phyloP scores from a whole-genome alignment of 2,113 vertebrate genomes.

The Procavia capensis region DNA sequence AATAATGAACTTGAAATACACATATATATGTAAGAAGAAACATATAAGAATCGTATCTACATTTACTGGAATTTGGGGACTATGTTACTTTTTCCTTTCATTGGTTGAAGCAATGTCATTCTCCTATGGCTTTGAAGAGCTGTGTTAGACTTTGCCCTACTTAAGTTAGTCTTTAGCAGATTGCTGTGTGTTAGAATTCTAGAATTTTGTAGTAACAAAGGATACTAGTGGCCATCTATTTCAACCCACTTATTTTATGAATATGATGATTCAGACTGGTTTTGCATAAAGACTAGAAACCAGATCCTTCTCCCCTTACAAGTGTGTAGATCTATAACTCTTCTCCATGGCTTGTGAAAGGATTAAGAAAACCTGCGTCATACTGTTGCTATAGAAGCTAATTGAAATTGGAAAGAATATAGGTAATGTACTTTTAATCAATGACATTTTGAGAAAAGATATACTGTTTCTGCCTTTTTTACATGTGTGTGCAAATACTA shows the following conservation, averaged over 20 bases:
- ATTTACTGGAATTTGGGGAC: conserved; percentile 5
- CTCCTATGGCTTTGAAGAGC: neutral
- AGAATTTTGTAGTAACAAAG: neutral
- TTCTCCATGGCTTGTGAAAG: neutral
- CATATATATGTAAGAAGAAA: conserved; percentile 23
- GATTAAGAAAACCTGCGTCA: neutral
- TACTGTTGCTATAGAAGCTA: neutral
- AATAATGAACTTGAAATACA: neutral
- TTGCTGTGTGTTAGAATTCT: neutral
- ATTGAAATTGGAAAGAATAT: neutral
- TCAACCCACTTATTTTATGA: neutral
- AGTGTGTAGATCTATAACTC: neutral
- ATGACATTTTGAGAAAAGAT: conserved; percentile 1
- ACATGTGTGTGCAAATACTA: neutral
- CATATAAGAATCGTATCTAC: neutral
- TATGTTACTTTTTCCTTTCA: neutral
- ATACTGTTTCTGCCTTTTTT: neutral
- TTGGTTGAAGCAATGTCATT: neutral
- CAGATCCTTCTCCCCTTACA: neutral
- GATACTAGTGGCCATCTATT: neutral
- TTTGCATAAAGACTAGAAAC: conserved; percentile 6
- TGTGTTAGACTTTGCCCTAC: neutral
- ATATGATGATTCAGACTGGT: neutral
- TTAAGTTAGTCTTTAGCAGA: neutral
- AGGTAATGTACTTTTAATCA: neutral